Evolutionary conservation across 92 coral and sea anemone species (phyloP).

Genomic region (Palythoa caribaeorum): DNA sequence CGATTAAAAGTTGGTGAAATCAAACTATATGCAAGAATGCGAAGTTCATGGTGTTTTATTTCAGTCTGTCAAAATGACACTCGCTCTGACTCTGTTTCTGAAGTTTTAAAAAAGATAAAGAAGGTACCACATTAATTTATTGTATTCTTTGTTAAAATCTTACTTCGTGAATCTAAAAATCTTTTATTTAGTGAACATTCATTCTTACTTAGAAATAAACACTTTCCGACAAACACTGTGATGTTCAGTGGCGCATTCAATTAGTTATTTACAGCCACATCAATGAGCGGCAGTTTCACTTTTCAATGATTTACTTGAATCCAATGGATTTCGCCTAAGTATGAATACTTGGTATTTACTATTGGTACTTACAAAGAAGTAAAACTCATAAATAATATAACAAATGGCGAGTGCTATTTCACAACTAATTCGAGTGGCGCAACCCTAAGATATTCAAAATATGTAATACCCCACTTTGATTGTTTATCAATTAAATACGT

Average conservation of each 20-base stretch:
- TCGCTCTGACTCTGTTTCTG: background rate
- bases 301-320: background rate
- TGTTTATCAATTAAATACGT: slow-evolving; percentile 6
- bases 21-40: too few species aligned
- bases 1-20: too few species aligned
- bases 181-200: background rate
- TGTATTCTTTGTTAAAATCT: background rate
- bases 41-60: too few species aligned
- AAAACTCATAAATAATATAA: background rate
- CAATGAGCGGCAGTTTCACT: too few species aligned
- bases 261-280: too few species aligned
- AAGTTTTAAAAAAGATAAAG: background rate
- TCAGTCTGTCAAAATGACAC: background rate
- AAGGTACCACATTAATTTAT: background rate
- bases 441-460: background rate
- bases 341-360: background rate
- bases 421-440: background rate
- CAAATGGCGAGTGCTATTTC: background rate
- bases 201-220: background rate
- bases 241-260: too few species aligned
- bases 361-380: background rate
- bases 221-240: too few species aligned
- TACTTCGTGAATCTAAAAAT: background rate
- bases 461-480: background rate
- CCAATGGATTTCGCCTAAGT: background rate